Conservation (phyloP, 2,888 invertebrate genomes). For the Anoncus sp. region DNA sequence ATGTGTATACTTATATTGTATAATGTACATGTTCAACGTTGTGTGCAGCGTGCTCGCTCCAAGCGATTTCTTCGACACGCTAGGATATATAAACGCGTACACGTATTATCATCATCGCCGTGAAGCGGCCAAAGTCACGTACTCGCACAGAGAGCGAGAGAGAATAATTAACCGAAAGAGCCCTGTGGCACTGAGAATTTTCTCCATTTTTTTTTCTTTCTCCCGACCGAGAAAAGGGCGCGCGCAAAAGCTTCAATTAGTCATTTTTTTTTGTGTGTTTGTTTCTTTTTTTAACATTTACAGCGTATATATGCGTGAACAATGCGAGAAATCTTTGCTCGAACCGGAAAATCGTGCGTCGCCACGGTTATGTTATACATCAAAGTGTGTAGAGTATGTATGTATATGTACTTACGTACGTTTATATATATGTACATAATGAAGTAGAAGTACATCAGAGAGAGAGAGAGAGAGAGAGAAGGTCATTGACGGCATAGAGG, state of each 20-base stretch:
- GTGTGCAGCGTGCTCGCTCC: slow-evolving; percentile 61
- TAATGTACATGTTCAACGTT: slow-evolving; percentile 20
- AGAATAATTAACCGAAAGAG: slow-evolving; percentile 60
- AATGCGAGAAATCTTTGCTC: slow-evolving; percentile 40
- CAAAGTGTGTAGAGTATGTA: not conserved
- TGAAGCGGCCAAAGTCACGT: slow-evolving; percentile 62
- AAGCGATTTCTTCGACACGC: slow-evolving; percentile 65
- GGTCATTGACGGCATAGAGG: slow-evolving; percentile 55
- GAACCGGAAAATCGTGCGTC: slow-evolving; percentile 30
- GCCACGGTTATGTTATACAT: slow-evolving; percentile 15
- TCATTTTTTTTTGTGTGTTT: slow-evolving; percentile 41
- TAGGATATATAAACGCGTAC: slow-evolving; percentile 58
- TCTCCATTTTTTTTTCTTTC: slow-evolving; percentile 31
- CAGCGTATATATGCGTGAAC: slow-evolving; percentile 30
- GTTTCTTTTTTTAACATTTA: slow-evolving; percentile 16
- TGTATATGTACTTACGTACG: not conserved
- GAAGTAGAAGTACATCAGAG: not conserved
- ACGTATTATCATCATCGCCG: slow-evolving; percentile 61
- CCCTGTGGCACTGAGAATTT: slow-evolving; percentile 36
- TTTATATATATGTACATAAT: not conserved
- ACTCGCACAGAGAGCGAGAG: slow-evolving; percentile 51
- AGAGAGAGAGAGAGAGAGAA: too few species aligned
- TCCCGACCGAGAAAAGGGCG: slow-evolving; percentile 10
- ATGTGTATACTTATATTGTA: not conserved
- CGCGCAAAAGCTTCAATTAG: slow-evolving; percentile 43